A percentile compares a stretch with the other conserved stretches of the same genome.
Conservation (phyloP, 2,113 vertebrate genomes). For the Theristicus caerulescens region DNA sequence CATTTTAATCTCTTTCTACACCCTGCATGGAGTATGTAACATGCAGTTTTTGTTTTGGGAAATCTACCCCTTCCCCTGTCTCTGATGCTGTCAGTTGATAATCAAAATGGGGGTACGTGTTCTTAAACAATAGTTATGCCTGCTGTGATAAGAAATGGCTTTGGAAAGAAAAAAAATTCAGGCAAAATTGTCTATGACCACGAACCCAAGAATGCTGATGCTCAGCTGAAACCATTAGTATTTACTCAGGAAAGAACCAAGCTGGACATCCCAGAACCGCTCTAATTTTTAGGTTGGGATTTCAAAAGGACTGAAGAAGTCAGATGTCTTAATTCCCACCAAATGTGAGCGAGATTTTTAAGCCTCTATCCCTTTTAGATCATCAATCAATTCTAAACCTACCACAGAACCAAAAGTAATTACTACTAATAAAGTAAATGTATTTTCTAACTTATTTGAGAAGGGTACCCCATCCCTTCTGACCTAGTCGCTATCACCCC, state of each 20-base stretch:
- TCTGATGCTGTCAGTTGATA: neutral
- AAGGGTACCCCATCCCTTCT: neutral
- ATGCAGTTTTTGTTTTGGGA: neutral
- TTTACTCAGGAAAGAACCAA: neutral
- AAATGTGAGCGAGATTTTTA: fast-evolving
- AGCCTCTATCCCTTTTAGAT: neutral
- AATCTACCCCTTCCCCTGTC: neutral
- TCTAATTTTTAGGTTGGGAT: neutral
- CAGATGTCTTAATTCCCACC: neutral
- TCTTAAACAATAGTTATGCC: neutral
- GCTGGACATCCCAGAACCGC: neutral
- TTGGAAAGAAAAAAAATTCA: neutral
- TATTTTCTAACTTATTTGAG: neutral
- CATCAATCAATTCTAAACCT: neutral
- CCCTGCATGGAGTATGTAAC: neutral
- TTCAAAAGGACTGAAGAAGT: neutral
- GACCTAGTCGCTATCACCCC: fast-evolving
- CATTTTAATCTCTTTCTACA: neutral
- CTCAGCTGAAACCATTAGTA: neutral
- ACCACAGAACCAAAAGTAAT: neutral
- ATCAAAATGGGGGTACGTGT: neutral
- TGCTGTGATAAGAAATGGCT: neutral
- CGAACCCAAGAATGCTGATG: neutral
- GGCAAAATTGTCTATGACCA: neutral
- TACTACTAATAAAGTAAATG: neutral